A percentile compares a stretch with the other conserved stretches of the same genome.
Evolutionary conservation across 2,888 invertebrate genomes (phyloP).

Genomic region (Cosmopolites sordidus): DNA sequence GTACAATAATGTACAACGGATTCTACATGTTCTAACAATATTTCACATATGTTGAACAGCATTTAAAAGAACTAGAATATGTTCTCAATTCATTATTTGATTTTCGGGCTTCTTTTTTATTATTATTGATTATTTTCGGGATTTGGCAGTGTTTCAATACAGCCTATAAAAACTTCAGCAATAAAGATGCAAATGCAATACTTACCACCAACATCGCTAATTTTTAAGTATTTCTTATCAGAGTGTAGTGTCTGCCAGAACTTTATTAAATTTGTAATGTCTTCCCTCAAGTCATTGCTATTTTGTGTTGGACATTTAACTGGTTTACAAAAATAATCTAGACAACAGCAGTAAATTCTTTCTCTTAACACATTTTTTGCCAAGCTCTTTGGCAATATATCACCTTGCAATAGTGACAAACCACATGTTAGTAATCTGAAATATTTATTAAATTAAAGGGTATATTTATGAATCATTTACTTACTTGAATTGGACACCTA

Average conservation of each 20-base stretch:
- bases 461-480: slow-evolving; percentile 20
- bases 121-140: not conserved
- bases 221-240: slow-evolving; percentile 86
- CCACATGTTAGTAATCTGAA: slow-evolving; percentile 83
- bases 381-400: slow-evolving; percentile 78
- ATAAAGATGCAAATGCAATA: too few relatives aligned
- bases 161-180: too few relatives aligned
- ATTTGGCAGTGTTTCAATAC: too few relatives aligned
- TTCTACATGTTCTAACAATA: too few relatives aligned
- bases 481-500: slow-evolving; percentile 87
- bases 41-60: too few relatives aligned
- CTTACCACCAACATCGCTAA: slow-evolving; percentile 73
- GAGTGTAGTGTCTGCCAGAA: slow-evolving; percentile 97
- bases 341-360: slow-evolving; percentile 87
- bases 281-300: slow-evolving; percentile 75
- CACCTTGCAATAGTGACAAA: slow-evolving; percentile 87
- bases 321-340: slow-evolving; percentile 93
- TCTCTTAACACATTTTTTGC: slow-evolving; percentile 92
- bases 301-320: slow-evolving; percentile 84
- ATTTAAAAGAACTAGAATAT: slow-evolving; percentile 16
- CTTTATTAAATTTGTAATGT: slow-evolving; percentile 80
- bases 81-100: not conserved
- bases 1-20: too few relatives aligned
- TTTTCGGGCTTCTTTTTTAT: not conserved
- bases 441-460: slow-evolving; percentile 25